Evolutionary conservation across 2,888 invertebrate species (phyloP), one percentile per base, ranked within the genome.

Genomic region (Odontocolon sp.): DNA sequence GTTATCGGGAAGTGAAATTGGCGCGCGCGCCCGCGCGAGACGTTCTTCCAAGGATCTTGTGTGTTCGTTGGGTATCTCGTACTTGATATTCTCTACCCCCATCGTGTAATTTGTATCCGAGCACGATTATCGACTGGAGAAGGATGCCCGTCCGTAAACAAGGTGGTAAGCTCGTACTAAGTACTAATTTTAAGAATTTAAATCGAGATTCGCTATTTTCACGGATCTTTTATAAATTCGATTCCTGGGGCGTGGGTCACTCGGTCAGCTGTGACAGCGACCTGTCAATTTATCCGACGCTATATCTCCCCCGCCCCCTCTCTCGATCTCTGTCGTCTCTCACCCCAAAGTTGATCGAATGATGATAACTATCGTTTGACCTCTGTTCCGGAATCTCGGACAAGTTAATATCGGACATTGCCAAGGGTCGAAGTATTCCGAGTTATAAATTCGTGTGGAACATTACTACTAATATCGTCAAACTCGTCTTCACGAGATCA

Each of bases 71-170:
- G 63, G 45, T 33, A 52, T 18, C 47, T 45, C 50, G 67, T 64
- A 28, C n/a, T 26, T 50, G 47, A n/a, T 52, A 26, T 9, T 64
- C 50, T 59, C 69, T 75, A 78, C 45, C 33, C 69, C 40, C 28
- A 28, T 47, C 42, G 54, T 42, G 36, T 73, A 69, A n/a, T 23
- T 70, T 33, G 40, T 47, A 54, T 69, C 64, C 23, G 52, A 36
- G 23, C 59, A 64, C 56, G 59, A 76, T 63, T 38, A 52, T 54
- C 66, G 57, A 73, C 67, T 40, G 77, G 69, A 70, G 66, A 69
- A 87, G 91, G 91, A 94, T 94, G 94, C 94, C 94, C 91, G 94
- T 94, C 91, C 94, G 94, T 91, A 94, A 94, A 92, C 94, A 94
- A 94, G 94, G 94, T 94, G 91, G 92, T 91, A 91, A 89, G 90